phyloP scores from a whole-genome alignment of 2,888 invertebrate genomes.

The Agrotis clavis region DNA sequence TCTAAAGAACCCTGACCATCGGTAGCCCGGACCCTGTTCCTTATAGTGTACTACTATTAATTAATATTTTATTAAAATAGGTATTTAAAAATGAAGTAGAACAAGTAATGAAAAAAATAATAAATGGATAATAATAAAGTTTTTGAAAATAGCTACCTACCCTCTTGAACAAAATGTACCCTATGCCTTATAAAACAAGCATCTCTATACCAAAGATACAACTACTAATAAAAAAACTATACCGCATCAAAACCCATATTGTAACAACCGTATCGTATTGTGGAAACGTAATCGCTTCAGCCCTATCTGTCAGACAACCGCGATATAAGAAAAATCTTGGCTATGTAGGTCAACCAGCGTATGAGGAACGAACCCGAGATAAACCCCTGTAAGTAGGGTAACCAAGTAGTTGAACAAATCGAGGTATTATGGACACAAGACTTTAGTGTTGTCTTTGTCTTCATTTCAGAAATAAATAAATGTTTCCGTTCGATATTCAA shows the following conservation, averaged over 20 bases:
- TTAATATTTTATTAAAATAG: no score
- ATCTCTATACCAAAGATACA: neutral
- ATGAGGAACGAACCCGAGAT: slow-evolving; percentile 53
- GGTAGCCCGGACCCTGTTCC: no score
- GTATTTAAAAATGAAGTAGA: no score
- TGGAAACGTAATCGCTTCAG: slow-evolving; percentile 48
- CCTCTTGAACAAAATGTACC: no score
- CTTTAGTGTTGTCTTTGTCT: neutral
- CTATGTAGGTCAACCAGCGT: slow-evolving; percentile 65
- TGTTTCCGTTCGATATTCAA: no score
- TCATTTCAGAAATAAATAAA: no score
- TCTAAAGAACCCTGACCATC: no score
- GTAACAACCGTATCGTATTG: slow-evolving; percentile 38
- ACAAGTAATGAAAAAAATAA: no score
- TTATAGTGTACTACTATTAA: no score
- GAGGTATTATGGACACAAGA: slow-evolving; percentile 5
- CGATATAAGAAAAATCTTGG: slow-evolving; percentile 60
- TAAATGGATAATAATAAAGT: no score
- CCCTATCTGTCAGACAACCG: slow-evolving; percentile 54
- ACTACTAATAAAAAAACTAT: slow-evolving; percentile 21
- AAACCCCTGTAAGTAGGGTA: slow-evolving; percentile 38
- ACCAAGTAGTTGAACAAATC: slow-evolving; percentile 30
- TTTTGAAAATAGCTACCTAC: no score
- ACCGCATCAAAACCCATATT: slow-evolving; percentile 38
- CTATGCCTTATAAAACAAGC: neutral